Evolutionary conservation across 53 echinoderm and acorn worm genomes (phyloP).

Genomic region (Zoroaster sp.): DNA sequence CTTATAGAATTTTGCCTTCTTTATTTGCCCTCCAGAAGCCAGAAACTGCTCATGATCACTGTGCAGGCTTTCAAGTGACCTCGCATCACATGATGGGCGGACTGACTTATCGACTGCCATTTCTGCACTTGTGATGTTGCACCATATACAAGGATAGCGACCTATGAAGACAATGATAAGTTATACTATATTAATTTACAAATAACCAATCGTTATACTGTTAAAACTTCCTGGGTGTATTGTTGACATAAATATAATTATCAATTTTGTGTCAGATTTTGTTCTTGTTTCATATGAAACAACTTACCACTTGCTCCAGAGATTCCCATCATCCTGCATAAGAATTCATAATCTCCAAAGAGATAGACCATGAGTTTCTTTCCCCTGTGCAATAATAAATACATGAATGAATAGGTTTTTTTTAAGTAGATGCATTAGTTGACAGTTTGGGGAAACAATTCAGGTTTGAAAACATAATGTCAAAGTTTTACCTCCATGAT

Average conservation of each 20-base stretch:
- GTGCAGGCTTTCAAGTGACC: neutral
- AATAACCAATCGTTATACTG: neutral
- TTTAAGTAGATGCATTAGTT: neutral
- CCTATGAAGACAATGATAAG: neutral
- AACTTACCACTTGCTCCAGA: conserved; percentile 22
- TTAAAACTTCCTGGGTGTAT: neutral
- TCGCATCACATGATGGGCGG: neutral
- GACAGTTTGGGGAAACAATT: neutral
- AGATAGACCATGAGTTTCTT: neutral
- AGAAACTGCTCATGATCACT: neutral
- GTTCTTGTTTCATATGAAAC: neutral
- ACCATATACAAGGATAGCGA: conserved; percentile 1
- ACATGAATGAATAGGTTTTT: neutral
- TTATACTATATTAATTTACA: neutral
- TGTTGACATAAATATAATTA: neutral
- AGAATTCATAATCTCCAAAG: conserved; percentile 34
- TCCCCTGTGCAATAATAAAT: neutral
- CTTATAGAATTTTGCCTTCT: neutral
- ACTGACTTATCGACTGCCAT: neutral
- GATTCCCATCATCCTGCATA: conserved; percentile 9
- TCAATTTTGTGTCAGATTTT: neutral
- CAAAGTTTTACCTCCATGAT: neutral
- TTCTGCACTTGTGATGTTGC: neutral
- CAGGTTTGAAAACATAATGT: neutral
- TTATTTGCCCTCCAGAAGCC: neutral